Evolutionary conservation across 2,888 invertebrate genomes (phyloP), one percentile per base, ranked within the genome.

Genomic region (Coenonympha glycerion): DNA sequence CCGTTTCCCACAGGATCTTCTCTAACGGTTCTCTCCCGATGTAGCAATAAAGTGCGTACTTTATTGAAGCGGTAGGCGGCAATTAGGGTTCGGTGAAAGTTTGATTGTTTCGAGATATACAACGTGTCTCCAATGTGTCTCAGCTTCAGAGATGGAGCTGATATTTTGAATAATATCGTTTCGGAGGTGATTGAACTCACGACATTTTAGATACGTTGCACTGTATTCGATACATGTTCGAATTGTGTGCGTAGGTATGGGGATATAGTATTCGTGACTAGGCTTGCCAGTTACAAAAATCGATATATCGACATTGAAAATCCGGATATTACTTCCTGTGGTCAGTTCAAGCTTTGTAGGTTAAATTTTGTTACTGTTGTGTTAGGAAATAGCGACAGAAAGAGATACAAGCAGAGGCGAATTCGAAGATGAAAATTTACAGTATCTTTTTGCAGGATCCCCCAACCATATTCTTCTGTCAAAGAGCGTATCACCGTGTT

Each of bases 41-140:
- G 28, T 15, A 30, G 19, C 16, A 49, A 53, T 53, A 56, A 56
- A 56, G 30, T 33, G 15, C 33, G 26, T 28, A 48, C 13, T 53
- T 56, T 53, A 56, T 47, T 50, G 19, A 44, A 26, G 31, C 47
- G 18, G 31, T 15, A 53, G 31, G 36, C 50, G 18, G 60, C 66
- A 66, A 68, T 66, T 69, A 68, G 59, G 55, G 57, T 50, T 49
- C 51, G 66, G 67, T 62, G 68, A 68, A 68, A 67, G 68, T 68
- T 58, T 51, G 62, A 60, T 62, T 59, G 57, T 59, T 56, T 58
- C 55, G 56, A 56, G 58, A 64, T 60, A 60, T 60, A 58, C n/a
- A n/a, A n/a, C n/a, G n/a, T 61, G 47, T 49, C 34, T 30, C 47
- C 53, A 51, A 61, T 57, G 44, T 55, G 45, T 36, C 48, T 31